phyloP scores from a whole-genome alignment of 2,113 vertebrate genomes.

The Pimephales promelas region DNA sequence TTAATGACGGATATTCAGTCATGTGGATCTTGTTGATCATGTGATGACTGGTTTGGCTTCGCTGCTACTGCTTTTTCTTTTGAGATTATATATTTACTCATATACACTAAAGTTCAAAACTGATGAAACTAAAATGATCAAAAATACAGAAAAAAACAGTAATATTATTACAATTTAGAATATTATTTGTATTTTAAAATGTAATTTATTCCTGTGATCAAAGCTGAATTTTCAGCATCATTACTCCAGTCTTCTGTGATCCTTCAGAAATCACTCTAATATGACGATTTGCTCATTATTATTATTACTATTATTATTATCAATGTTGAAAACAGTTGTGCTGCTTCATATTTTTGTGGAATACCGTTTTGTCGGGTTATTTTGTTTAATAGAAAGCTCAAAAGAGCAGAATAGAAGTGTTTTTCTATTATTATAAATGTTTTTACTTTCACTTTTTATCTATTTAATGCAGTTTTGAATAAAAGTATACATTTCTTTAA shows the following conservation, averaged over 20 bases:
- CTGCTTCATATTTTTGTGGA: background rate
- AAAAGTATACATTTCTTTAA: too few species aligned
- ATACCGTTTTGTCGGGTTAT: too few species aligned
- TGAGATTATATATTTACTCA: background rate
- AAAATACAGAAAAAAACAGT: background rate
- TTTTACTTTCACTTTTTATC: too few species aligned
- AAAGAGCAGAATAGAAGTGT: too few species aligned
- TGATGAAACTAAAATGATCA: too few species aligned
- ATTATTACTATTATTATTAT: background rate
- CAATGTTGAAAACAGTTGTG: background rate
- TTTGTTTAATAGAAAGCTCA: too few species aligned
- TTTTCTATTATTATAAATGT: too few species aligned
- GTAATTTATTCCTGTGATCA: background rate
- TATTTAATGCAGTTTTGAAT: too few species aligned
- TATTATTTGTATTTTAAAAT: background rate
- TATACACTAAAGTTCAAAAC: background rate
- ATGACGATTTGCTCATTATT: background rate
- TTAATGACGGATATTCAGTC: background rate
- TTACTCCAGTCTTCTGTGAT: background rate
- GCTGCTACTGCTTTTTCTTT: background rate
- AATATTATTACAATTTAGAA: background rate
- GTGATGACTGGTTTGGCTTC: background rate
- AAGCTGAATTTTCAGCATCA: background rate
- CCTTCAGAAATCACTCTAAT: background rate
- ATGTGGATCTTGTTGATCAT: background rate